Evolutionary conservation across 1,140 invertebrate species (phyloP).

Genomic region (Tetramorium alpestre): DNA sequence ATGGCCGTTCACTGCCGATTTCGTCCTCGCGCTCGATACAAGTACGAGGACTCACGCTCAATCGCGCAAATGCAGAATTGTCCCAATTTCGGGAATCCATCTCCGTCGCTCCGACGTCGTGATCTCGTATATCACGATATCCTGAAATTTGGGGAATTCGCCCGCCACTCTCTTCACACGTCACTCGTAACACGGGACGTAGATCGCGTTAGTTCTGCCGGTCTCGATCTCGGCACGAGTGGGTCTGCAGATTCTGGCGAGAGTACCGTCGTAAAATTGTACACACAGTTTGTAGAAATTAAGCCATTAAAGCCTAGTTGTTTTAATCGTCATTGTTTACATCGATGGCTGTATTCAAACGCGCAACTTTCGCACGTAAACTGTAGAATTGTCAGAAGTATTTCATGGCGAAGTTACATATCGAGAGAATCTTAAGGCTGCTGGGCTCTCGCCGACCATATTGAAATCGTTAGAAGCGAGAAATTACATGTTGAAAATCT

Average conservation of each 20-base stretch:
- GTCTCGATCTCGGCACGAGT: conserved; percentile 70
- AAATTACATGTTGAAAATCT: too few species aligned
- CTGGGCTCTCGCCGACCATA: too few species aligned
- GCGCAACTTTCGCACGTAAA: not conserved
- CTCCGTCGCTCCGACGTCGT: conserved; percentile 21
- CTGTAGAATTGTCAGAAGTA: not conserved
- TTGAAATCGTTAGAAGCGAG: too few species aligned
- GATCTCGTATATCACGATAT: conserved; percentile 25
- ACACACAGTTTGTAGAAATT: not conserved
- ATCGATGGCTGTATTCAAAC: not conserved
- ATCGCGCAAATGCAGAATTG: conserved; percentile 23
- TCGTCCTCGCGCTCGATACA: conserved; percentile 3
- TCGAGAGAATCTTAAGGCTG: not conserved
- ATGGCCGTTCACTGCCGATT: conserved; percentile 56
- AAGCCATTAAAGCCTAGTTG: not conserved
- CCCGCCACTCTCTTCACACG: conserved; percentile 81
- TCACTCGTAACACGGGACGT: conserved; percentile 75
- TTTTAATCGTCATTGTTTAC: not conserved
- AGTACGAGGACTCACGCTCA: conserved; percentile 20
- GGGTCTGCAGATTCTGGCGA: conserved; percentile 82
- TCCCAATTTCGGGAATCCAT: conserved; percentile 24
- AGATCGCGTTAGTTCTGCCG: not conserved
- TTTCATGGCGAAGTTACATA: not conserved
- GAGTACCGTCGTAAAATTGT: not conserved
- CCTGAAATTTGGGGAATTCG: conserved; percentile 31